phyloP scores from a whole-genome alignment of 2,888 invertebrate species.

The Drosophila ezoana region DNA sequence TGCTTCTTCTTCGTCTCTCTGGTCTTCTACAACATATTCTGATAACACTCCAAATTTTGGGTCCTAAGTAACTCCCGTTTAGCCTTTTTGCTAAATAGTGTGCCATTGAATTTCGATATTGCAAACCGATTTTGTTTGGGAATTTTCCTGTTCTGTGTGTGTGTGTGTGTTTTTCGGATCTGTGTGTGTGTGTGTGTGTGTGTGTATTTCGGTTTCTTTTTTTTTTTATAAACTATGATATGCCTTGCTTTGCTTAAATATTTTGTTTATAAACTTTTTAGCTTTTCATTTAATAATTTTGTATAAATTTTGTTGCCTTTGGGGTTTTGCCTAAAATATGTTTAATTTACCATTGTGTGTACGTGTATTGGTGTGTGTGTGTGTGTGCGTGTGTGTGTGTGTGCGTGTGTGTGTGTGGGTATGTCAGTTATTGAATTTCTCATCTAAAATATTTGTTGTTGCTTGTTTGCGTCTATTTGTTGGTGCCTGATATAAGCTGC shows the following conservation, averaged over 20 bases:
- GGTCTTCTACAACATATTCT: neutral
- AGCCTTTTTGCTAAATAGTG: conserved; percentile 19
- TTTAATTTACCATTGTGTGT: conserved; percentile 53
- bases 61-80: conserved; percentile 23
- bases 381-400: conserved; percentile 43
- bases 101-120: conserved; percentile 33
- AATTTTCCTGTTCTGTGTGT: conserved; percentile 20
- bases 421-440: conserved; percentile 34
- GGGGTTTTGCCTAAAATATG: conserved; percentile 83
- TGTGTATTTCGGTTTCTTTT: conserved; percentile 19
- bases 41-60: neutral
- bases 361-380: conserved; percentile 22
- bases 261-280: conserved; percentile 58
- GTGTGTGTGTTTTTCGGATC: conserved; percentile 26
- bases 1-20: neutral
- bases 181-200: conserved; percentile 29
- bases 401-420: conserved; percentile 38
- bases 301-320: conserved; percentile 66
- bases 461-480: conserved; percentile 42
- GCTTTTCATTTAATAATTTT: conserved; percentile 61
- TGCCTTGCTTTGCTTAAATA: conserved; percentile 88
- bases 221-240: conserved; percentile 93
- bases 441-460: conserved; percentile 66
- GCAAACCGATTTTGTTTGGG: conserved; percentile 21
- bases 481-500: conserved; percentile 73